phyloP scores from a whole-genome alignment of 2,113 vertebrate genomes.

The Percina caprodes region DNA sequence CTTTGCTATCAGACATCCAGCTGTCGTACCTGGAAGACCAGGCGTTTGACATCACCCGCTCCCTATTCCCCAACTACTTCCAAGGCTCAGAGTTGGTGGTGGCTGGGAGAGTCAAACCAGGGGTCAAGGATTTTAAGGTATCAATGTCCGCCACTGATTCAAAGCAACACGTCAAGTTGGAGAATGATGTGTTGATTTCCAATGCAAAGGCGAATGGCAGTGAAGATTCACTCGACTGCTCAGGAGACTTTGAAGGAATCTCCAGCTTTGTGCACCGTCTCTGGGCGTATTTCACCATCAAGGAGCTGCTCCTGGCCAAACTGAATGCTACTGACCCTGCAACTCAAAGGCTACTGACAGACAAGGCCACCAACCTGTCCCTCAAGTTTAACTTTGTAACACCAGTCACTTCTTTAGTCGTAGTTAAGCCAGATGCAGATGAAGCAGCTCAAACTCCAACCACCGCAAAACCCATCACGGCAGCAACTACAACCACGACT shows the following conservation, averaged over 20 bases:
- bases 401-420: conserved; percentile 87
- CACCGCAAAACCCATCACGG: conserved; percentile 55
- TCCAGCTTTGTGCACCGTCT: conserved; percentile 84
- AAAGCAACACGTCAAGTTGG: conserved; percentile 72
- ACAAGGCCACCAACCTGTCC: conserved; percentile 88
- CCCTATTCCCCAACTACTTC: conserved; percentile 88
- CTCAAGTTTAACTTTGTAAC: conserved; percentile 90
- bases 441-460: conserved; percentile 59
- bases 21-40: conserved; percentile 85
- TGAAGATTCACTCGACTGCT: conserved; percentile 59
- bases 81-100: conserved; percentile 89
- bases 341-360: conserved; percentile 77
- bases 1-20: conserved; percentile 86
- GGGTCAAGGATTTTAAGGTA: conserved; percentile 79
- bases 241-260: conserved; percentile 56
- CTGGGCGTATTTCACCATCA: conserved; percentile 90
- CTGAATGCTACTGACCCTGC: conserved; percentile 78
- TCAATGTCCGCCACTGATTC: conserved; percentile 78
- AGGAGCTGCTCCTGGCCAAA: conserved; percentile 84
- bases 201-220: conserved; percentile 62
- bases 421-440: conserved; percentile 84
- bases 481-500: conserved; percentile 51
- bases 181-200: conserved; percentile 75
- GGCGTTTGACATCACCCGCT: conserved; percentile 80
- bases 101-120: conserved; percentile 82